A percentile compares a stretch with the other conserved stretches of the same genome.
Evolutionary conservation across 2,888 invertebrate genomes (phyloP).

Genomic region (Chymomyza amoena): DNA sequence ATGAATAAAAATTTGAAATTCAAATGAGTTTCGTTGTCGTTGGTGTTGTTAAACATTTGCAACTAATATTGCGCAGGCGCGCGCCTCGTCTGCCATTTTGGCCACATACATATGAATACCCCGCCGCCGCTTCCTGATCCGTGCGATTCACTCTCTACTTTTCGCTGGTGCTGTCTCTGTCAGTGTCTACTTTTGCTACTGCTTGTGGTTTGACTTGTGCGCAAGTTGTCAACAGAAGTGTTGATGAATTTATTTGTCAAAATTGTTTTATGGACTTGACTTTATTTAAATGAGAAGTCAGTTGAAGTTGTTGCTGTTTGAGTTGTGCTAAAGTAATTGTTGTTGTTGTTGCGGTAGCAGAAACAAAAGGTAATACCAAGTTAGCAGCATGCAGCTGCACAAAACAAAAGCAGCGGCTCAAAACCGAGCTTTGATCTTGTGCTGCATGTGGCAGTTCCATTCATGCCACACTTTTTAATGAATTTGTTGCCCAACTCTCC

Average conservation of each 20-base stretch:
- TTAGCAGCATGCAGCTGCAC: constrained; percentile 12
- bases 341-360: not conserved
- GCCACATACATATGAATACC: not conserved
- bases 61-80: constrained; percentile 22
- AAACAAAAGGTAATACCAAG: not conserved
- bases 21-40: constrained; percentile 54
- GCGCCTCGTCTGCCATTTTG: not conserved
- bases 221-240: constrained; percentile 71
- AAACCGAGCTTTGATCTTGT: constrained; percentile 38
- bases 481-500: constrained; percentile 2
- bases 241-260: constrained; percentile 75
- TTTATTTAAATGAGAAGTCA: constrained; percentile 42
- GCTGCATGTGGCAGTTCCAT: constrained; percentile 23
- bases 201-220: constrained; percentile 18
- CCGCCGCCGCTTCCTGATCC: constrained; percentile 32
- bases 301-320: not conserved
- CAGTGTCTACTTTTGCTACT: not conserved
- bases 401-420: not conserved
- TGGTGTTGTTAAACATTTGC: constrained; percentile 50
- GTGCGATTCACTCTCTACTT: too few species aligned
- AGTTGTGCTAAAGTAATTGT: too few species aligned
- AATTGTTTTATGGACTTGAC: constrained; percentile 59
- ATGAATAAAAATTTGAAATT: constrained; percentile 58
- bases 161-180: not conserved
- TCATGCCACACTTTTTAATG: constrained; percentile 2